These are phyloP conservation scores for Climacteris rufus DNA, from an alignment of 2,113 vertebrate species.

Conservation along the genomic window DNA sequence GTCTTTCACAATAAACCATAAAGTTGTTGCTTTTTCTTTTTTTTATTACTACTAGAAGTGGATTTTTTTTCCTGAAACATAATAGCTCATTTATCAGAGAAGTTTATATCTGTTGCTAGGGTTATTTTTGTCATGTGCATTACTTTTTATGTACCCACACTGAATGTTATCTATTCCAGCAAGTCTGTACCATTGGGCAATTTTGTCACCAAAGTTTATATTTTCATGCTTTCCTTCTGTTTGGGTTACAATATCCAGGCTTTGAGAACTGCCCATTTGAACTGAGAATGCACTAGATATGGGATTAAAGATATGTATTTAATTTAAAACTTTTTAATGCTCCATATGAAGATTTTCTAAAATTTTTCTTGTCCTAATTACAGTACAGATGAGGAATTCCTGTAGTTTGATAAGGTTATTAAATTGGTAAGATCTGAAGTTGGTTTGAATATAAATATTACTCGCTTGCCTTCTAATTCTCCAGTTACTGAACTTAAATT, in stretches of 20 bases:
- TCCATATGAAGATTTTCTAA: background rate
- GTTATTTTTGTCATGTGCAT: background rate
- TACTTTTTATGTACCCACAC: background rate
- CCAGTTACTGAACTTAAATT: background rate
- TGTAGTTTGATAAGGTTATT: background rate
- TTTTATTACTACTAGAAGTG: background rate
- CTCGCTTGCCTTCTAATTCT: background rate
- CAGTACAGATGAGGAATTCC: background rate
- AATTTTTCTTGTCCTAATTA: background rate
- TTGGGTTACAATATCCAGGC: background rate
- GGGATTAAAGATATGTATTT: background rate
- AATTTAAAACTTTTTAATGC: background rate
- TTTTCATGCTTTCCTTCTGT: background rate
- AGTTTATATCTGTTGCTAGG: background rate
- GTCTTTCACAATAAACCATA: background rate
- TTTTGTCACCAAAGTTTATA: background rate
- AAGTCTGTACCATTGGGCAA: background rate
- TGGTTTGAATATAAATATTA: background rate
- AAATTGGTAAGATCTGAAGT: background rate
- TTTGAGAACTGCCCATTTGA: background rate
- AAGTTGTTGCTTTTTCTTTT: background rate
- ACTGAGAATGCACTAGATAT: background rate
- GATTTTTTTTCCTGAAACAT: background rate
- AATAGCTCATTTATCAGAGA: background rate
- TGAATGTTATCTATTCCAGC: background rate